Base-by-base conservation (phyloP, 2,113 vertebrate genomes). In the Thamnaconus septentrionalis region DNA sequence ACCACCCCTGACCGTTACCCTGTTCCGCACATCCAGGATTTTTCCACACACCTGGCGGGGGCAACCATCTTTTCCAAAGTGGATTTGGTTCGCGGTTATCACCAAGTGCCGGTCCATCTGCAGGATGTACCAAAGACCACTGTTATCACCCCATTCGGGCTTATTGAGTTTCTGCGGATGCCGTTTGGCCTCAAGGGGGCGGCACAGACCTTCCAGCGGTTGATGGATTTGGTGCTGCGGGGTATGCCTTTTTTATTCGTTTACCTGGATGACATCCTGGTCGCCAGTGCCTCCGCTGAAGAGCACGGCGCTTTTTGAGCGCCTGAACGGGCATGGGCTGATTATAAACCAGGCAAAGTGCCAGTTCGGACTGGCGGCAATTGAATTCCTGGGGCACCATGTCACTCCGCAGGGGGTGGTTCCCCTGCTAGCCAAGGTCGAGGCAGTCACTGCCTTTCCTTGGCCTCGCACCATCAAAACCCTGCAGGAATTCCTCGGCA, bases 111-210 rank as follows among this genome's bases (percentile, higher is more conserved):
- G 9, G 59, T 61, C 4, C 5, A 41, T 39, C 8, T n/a, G n/a
- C 7, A 41, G 5, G 48, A 52, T 43, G 3, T 51, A 6, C 4
- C 59, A 3, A 61, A 43, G n/a, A 61, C 59, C 5, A 48, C 60
- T 12, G 49, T 61, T 4, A 44, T 44, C n/a, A 63, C 41, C 11
- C 42, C 40, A 11, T 53, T 44, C 12, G 8, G 60, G 3, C 7
- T 61, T n/a, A 43, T 62, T 8, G 8, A 61, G 9, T 61, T 61
- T 42, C 40, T 41, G 6, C 39, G n/a, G 11, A 62, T 53, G 43
- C 59, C 40, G 8, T 53, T 62, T 11, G n/a, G 50, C n/a, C n/a
- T 53, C 3, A 62, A 3, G 3, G 18, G 8, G 5, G 40, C 40
- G 2, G 40, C 40, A 3, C 48, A 61, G 41, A 61, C 10, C 3